Base-by-base conservation (phyloP, 2,797 vertebrate species). In the Acridotheres tristis region DNA sequence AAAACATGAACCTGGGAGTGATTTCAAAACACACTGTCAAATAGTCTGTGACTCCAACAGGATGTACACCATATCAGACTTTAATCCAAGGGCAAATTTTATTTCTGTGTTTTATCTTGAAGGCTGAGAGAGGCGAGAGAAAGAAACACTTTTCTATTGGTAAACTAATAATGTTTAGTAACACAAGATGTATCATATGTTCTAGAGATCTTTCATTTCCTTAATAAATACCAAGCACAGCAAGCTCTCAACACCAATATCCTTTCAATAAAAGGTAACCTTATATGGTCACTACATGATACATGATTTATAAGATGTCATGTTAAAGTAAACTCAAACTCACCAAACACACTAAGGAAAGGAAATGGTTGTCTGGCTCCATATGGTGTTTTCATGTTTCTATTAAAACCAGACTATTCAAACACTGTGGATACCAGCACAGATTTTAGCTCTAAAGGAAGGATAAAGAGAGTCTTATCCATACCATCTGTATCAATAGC, bases 291-390 rank as follows among this genome's bases (percentile, higher is more conserved):
- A 94, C 91, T 96, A 88, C 80, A 93, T 47, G 91, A 96, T 96
- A 91, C 94, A 96, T 96, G 96, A 97, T 97, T 97, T 96, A 96
- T 97, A 94, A 95, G 94, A 91, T 96, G 95, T 93, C 95, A 96
- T 79, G 91, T 96, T 96, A 90, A 95, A 88, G 91, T 81, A 93
- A 95, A 95, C 77, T 94, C 96, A 94, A 94, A 87, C 74, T 92
- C 90, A 88, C 87, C 81, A 80, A 95, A 91, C 84, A 89, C 83
- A 62, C 79, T 83, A 85, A 90, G 76, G 93, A 72, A 90, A 93
- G 91, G 93, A 96, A 94, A 92, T 88, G 94, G 91, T 89, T 96
- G 92, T 96, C 97, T 96, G 92, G 65, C 87, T 97, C 95, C 95
- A 92, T 92, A 85, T 69, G 94, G 85, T 76, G 82, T 96, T 96